A percentile compares a stretch with the other conserved stretches of the same genome.
Evolutionary conservation across 1,140 invertebrate genomes (phyloP).

Genomic region (Heliothis subflexa): DNA sequence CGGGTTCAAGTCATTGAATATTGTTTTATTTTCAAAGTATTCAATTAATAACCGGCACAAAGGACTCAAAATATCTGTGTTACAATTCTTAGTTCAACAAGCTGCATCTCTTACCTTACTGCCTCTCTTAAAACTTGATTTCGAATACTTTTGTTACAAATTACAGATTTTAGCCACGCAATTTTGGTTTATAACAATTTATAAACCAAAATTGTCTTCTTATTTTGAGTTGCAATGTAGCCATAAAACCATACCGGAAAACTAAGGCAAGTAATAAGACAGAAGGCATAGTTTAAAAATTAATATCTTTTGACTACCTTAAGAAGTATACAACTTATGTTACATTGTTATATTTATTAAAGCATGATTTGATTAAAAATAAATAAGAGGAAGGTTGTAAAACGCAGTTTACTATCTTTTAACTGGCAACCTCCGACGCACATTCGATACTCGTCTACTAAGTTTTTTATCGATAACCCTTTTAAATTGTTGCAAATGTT

Average conservation of each 20-base stretch:
- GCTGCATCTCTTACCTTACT: too few species aligned
- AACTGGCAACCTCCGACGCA: slow-evolving; percentile 65
- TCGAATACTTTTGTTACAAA: background rate
- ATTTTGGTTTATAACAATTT: too few species aligned
- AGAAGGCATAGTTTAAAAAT: background rate
- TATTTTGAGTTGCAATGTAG: background rate
- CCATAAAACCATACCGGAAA: too few species aligned
- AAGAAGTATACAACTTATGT: slow-evolving; percentile 35
- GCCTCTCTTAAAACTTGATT: background rate
- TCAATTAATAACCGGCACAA: background rate
- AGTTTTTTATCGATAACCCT: slow-evolving; percentile 80
- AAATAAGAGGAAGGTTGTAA: slow-evolving; percentile 73
- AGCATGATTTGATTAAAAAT: slow-evolving; percentile 69
- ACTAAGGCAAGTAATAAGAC: background rate
- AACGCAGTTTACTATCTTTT: slow-evolving; percentile 82
- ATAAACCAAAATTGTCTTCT: background rate
- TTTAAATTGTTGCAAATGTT: slow-evolving; percentile 85
- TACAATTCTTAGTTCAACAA: background rate
- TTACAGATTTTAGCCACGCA: background rate
- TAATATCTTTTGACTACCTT: slow-evolving; percentile 5
- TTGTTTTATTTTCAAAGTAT: too few species aligned
- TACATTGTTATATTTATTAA: slow-evolving; percentile 58
- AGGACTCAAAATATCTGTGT: background rate
- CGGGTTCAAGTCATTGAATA: background rate
- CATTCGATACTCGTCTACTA: slow-evolving; percentile 76